These are phyloP conservation scores for Drosophila obscura DNA, from an alignment of 1,140 invertebrate genomes.

Conservation along the genomic window DNA sequence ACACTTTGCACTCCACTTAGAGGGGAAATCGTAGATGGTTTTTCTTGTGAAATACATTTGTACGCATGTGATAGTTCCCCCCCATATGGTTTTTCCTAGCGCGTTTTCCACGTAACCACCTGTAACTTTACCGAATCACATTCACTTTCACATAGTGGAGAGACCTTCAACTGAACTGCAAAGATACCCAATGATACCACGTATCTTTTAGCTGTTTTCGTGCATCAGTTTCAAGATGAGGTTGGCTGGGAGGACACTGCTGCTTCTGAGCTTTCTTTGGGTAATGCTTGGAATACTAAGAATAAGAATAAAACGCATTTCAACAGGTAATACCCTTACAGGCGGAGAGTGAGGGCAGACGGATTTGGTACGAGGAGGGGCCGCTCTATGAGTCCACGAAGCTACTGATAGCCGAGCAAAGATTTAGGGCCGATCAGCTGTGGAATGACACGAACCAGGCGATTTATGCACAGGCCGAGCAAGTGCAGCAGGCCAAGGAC, in stretches of 20 bases:
- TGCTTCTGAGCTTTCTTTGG: slow-evolving; percentile 17
- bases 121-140: no score
- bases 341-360: slow-evolving; percentile 3
- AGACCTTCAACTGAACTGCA: no score
- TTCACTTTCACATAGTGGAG: no score
- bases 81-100: no score
- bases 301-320: neutral
- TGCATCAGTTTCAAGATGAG: slow-evolving; percentile 38
- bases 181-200: no score
- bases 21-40: neutral
- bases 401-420: slow-evolving; percentile 30
- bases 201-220: neutral
- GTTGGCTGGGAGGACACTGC: slow-evolving; percentile 3
- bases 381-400: slow-evolving; percentile 61
- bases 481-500: slow-evolving; percentile 17
- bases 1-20: neutral
- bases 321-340: neutral
- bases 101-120: no score
- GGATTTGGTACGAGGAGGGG: slow-evolving; percentile 37
- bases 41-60: neutral
- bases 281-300: slow-evolving; percentile 4
- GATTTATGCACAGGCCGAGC: slow-evolving; percentile 6
- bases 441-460: slow-evolving; percentile 47
- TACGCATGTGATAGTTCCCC: no score
- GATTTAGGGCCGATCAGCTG: slow-evolving; percentile 10